A percentile compares a stretch with the other conserved stretches of the same genome.
phyloP scores from a whole-genome alignment of 2,113 vertebrate genomes.

The Pelecanoides urinatrix region DNA sequence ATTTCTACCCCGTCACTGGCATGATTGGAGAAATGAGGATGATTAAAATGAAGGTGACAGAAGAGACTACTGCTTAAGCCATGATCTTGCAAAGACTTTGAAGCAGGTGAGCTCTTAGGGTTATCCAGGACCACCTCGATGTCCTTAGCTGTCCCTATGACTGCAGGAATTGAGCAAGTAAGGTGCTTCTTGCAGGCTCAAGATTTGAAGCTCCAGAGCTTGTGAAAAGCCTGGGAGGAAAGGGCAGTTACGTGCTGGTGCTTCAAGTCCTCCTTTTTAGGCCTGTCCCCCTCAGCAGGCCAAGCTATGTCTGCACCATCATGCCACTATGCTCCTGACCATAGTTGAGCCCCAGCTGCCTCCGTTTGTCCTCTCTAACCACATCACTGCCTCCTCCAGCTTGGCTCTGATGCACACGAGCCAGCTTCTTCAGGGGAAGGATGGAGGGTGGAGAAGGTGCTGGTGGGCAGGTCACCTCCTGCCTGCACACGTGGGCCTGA shows the following conservation, averaged over 20 bases:
- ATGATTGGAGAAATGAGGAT: neutral
- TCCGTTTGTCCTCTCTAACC: neutral
- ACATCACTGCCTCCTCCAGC: neutral
- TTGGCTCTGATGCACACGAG: neutral
- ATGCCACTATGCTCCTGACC: neutral
- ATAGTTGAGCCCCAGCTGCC: neutral
- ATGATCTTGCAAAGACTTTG: neutral
- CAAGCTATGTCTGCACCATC: neutral
- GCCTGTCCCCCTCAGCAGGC: neutral
- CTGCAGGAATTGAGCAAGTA: neutral
- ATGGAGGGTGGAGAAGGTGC: neutral
- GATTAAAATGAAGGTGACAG: neutral
- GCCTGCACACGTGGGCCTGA: neutral
- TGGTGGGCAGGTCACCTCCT: neutral
- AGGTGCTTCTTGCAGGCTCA: neutral
- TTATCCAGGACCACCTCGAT: neutral
- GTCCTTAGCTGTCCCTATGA: neutral
- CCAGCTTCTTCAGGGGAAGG: neutral
- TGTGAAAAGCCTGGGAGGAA: neutral
- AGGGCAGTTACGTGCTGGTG: neutral
- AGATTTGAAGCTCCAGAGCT: neutral
- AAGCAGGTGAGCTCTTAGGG: neutral
- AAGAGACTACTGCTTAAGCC: neutral
- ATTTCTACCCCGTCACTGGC: neutral
- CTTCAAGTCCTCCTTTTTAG: neutral